phyloP scores from a whole-genome alignment of 2,113 vertebrate species.

The Probosciger aterrimus region DNA sequence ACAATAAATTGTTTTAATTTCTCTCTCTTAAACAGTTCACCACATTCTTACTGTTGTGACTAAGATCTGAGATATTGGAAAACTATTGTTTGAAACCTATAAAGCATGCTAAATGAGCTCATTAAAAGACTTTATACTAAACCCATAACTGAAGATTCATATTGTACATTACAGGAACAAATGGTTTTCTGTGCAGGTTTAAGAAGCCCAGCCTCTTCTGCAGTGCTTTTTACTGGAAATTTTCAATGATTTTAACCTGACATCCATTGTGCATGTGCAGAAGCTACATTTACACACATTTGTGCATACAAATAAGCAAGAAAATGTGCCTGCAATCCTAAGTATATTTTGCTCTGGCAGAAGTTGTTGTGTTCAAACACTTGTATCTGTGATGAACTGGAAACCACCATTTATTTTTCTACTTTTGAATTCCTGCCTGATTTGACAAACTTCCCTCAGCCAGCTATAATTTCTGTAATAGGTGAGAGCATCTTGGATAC shows the following conservation, averaged over 20 bases:
- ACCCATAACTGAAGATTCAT: not conserved
- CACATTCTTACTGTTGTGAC: not conserved
- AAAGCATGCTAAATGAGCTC: not conserved
- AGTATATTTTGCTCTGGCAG: not conserved
- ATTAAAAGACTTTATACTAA: not conserved
- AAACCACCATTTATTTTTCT: not conserved
- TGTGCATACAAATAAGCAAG: not conserved
- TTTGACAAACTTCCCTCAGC: not conserved
- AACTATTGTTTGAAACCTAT: not conserved
- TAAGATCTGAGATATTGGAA: not conserved
- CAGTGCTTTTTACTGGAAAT: not conserved
- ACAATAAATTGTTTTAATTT: conserved; percentile 24
- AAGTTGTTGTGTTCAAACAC: not conserved
- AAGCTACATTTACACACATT: not conserved
- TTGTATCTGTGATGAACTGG: not conserved
- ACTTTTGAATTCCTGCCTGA: not conserved
- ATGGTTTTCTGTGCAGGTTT: not conserved
- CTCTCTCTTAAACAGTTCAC: not conserved
- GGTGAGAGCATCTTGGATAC: not conserved
- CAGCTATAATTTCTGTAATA: not conserved
- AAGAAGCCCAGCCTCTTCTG: not conserved
- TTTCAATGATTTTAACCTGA: not conserved
- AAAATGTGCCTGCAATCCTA: not conserved
- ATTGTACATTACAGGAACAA: not conserved
- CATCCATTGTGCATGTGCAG: not conserved